phyloP scores from a whole-genome alignment of 2,797 vertebrate species.

The Siniperca obscura region DNA sequence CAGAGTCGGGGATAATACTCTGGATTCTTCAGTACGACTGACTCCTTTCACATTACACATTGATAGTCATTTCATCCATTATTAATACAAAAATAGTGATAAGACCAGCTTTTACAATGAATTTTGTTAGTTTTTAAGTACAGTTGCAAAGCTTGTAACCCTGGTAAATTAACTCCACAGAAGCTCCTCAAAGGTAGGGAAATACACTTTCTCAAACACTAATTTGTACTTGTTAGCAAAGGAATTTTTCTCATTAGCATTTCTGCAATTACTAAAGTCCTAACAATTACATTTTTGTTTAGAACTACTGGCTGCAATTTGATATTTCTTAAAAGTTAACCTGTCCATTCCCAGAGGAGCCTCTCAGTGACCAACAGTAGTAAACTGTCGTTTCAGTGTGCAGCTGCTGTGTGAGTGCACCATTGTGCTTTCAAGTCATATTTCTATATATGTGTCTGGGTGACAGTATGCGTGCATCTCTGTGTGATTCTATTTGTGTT shows the following conservation, averaged over 20 bases:
- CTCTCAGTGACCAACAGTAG: slow-evolving; percentile 32
- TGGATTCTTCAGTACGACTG: background rate
- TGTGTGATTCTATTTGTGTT: slow-evolving; percentile 66
- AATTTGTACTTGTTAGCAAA: background rate
- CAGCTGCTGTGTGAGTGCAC: slow-evolving; percentile 56
- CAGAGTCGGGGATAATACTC: background rate
- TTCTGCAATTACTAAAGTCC: background rate
- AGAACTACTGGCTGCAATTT: background rate
- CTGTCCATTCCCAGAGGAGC: slow-evolving; percentile 7
- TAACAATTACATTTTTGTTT: slow-evolving; percentile 12
- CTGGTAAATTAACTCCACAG: background rate
- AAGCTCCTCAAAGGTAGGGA: background rate
- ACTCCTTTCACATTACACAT: background rate
- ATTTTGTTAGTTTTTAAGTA: background rate
- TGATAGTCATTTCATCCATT: background rate
- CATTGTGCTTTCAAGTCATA: slow-evolving; percentile 53
- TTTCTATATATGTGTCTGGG: slow-evolving; percentile 58
- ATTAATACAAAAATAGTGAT: no score
- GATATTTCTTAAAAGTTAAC: slow-evolving; percentile 10
- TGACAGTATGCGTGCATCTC: slow-evolving; percentile 46
- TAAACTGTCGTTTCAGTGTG: slow-evolving; percentile 30
- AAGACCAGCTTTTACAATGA: background rate
- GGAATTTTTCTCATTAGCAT: background rate
- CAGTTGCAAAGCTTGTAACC: background rate
- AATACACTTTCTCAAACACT: background rate